Evolutionary conservation across 2,888 invertebrate genomes (phyloP).

Genomic region (Punctoribates punctum): DNA sequence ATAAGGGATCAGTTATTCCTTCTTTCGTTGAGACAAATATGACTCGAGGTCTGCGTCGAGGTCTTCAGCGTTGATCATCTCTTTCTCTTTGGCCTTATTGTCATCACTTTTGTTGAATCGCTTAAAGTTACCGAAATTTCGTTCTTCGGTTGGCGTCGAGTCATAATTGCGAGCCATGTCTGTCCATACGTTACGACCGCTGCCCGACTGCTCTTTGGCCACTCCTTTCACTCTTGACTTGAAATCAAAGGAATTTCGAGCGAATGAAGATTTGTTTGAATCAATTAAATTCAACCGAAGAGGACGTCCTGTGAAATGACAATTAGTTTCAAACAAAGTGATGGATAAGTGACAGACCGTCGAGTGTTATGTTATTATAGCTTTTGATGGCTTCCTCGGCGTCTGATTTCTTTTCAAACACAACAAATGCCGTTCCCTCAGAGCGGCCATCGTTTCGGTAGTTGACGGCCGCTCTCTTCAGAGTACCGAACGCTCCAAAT

Average conservation of each 20-base stretch:
- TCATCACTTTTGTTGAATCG: not conserved
- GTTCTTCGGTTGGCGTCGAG: not conserved
- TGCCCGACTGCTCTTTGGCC: not conserved
- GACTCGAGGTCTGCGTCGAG: slow-evolving; percentile 2
- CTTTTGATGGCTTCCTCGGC: not conserved
- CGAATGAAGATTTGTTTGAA: no score
- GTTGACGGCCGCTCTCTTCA: not conserved
- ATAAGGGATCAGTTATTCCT: not conserved
- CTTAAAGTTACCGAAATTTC: not conserved
- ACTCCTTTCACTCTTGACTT: not conserved
- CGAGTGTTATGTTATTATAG: not conserved
- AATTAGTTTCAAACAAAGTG: no score
- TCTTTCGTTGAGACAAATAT: slow-evolving; percentile 13
- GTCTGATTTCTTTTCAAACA: not conserved
- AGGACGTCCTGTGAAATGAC: no score
- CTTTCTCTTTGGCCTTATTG: not conserved
- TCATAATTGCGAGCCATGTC: not conserved
- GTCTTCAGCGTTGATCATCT: not conserved
- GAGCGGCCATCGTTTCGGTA: not conserved
- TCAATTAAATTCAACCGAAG: no score
- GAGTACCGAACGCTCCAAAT: not conserved
- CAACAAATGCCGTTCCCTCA: not conserved
- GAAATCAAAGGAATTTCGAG: no score
- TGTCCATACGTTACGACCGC: not conserved
- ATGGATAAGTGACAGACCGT: not conserved